Conservation (phyloP, 2,888 invertebrate genomes). For the Amorpha juglandis region DNA sequence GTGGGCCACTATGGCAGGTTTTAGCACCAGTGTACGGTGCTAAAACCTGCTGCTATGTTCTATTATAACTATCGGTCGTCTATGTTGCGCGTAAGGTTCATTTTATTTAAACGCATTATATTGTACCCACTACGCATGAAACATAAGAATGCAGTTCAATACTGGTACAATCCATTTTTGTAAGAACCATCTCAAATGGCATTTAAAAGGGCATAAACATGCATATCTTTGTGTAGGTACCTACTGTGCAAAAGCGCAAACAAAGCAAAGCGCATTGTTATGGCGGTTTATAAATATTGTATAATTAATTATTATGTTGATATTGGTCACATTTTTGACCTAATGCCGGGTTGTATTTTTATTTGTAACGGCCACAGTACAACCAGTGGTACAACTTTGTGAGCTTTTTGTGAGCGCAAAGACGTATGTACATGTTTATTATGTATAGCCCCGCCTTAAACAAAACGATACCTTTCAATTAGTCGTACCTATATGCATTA, state of each 20-base stretch:
- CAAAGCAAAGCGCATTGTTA: too few relatives aligned
- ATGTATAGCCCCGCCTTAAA: neutral
- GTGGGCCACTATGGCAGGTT: too few relatives aligned
- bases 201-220: neutral
- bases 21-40: too few relatives aligned
- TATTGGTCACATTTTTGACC: neutral
- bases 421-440: neutral
- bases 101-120: neutral
- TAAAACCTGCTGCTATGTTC: too few relatives aligned
- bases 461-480: slow-evolving; percentile 16
- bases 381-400: too few relatives aligned
- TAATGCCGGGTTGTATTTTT: neutral
- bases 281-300: neutral
- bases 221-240: neutral
- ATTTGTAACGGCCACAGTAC: neutral
- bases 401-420: neutral
- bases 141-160: neutral
- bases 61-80: neutral
- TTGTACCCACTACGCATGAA: neutral
- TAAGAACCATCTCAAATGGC: neutral
- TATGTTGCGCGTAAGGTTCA: neutral
- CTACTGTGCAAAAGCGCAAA: neutral
- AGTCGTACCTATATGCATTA: slow-evolving; percentile 2
- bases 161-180: neutral
- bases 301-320: too few relatives aligned